These are phyloP conservation scores for Mionectes olivaceus DNA, from an alignment of 2,797 vertebrate genomes.

Conservation along the genomic window DNA sequence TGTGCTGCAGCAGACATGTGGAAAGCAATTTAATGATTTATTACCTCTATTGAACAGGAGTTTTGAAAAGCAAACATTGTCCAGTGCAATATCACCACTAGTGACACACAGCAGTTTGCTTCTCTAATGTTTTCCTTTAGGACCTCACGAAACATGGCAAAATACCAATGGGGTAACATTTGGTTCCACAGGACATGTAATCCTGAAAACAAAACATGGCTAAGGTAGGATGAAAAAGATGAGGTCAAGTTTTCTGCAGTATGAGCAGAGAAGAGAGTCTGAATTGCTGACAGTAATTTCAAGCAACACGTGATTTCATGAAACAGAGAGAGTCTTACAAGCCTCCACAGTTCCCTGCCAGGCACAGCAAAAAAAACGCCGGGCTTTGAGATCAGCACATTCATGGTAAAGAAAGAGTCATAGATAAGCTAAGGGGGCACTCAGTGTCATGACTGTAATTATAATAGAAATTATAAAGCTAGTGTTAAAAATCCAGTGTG, in stretches of 20 bases:
- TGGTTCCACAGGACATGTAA: not conserved
- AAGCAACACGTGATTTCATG: not conserved
- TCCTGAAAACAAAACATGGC: not conserved
- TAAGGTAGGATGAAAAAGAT: not conserved
- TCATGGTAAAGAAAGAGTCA: not conserved
- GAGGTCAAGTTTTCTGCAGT: not conserved
- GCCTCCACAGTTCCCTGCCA: not conserved
- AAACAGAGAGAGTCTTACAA: not conserved
- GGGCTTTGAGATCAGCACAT: not conserved
- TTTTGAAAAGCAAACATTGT: conserved; percentile 44
- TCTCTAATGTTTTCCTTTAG: not conserved
- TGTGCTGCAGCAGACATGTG: not conserved
- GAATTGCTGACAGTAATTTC: not conserved
- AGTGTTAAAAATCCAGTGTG: not conserved
- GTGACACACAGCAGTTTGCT: conserved; percentile 12
- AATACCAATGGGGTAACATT: not conserved
- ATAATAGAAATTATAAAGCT: not conserved
- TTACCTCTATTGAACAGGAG: conserved; percentile 1
- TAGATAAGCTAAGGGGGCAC: not conserved
- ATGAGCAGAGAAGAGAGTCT: not conserved
- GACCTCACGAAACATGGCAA: not conserved
- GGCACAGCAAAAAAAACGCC: not conserved
- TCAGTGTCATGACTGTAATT: not conserved
- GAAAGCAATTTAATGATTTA: conserved; percentile 48
- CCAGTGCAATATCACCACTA: not conserved